Evolutionary conservation across 2,113 vertebrate species (phyloP), one percentile per base, ranked within the genome.

Genomic region (Nothocercus julius): DNA sequence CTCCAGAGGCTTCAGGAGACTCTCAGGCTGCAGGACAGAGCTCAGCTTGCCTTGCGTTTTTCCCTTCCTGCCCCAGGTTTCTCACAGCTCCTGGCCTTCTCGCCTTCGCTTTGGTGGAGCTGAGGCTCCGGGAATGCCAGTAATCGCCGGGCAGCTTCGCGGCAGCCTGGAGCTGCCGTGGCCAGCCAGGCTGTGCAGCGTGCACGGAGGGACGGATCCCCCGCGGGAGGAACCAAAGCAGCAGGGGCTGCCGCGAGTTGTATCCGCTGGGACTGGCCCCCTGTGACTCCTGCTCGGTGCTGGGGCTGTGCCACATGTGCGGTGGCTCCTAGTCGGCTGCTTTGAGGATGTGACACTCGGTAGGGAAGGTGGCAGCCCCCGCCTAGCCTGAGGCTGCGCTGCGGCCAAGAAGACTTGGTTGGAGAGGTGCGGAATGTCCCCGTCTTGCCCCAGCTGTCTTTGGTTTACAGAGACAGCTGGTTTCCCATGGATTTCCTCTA

Each of bases 31-130:
- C 70, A 91, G 45, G 91, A 67, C 36, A 20, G 69, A 86, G 25
- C 40, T 75, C 30, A 58, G 5, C 56, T 44, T 11, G 78, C 36
- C 70, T 59, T 2, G 0, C 14, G 11, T 36, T 76, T 81, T 7
- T 53, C 82, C 56, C 89, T 30, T 61, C 27, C 42, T 32, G 42
- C 24, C 3, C 0, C 32, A 47, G 13, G 6, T 62, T 85, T 82
- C 12, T 53, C 49, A 53, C 0, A 0, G 9, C 24, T 63, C 7
- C 25, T 54, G 68, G 63, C 45, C 34, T 62, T 21, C 34, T 11
- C 0, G 3, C 9, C 5, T 32, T 40, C 15, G 38, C 28, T 62
- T 11, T 3, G 7, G 32, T 25, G 13, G 24, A 74, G 19, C 28
- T 75, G 28, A 30, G 85, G 36, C 45, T 53, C 62, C 72, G 28